A percentile compares a stretch with the other conserved stretches of the same genome.
phyloP scores from a whole-genome alignment of 2,113 vertebrate genomes.

The Lophotis ruficrista region DNA sequence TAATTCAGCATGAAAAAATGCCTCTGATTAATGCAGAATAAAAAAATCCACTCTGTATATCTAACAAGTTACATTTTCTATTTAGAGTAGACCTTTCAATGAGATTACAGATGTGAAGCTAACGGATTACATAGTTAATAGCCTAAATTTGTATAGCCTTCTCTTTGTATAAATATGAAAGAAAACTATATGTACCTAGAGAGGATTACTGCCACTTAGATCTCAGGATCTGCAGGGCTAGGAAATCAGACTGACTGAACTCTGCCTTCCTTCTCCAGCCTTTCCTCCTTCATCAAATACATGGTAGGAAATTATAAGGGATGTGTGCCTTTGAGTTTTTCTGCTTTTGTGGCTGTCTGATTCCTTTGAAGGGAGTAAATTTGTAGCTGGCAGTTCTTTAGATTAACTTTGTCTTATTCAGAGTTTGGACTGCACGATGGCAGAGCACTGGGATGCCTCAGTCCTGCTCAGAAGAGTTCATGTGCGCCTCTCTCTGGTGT shows the following conservation, averaged over 20 bases:
- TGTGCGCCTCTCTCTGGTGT: fast-evolving
- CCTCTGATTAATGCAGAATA: background rate
- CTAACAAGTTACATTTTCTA: background rate
- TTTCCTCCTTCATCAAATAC: background rate
- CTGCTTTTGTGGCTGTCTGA: background rate
- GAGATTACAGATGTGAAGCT: background rate
- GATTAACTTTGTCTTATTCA: background rate
- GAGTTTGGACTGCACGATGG: background rate
- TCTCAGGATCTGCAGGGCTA: background rate
- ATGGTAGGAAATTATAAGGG: background rate
- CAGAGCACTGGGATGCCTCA: background rate
- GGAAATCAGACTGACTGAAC: background rate
- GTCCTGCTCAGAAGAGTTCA: background rate
- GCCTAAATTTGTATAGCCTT: no score
- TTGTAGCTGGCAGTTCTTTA: background rate
- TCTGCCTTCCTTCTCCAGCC: background rate
- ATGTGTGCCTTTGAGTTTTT: background rate
- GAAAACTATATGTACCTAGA: background rate
- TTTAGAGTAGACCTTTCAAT: background rate
- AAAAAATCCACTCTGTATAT: background rate
- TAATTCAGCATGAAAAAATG: background rate
- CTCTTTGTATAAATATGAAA: background rate
- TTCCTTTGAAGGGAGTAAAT: background rate
- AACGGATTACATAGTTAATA: background rate
- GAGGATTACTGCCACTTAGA: background rate